Evolutionary conservation across 2,888 invertebrate genomes (phyloP).

Genomic region (Eupeodes latifasciatus): DNA sequence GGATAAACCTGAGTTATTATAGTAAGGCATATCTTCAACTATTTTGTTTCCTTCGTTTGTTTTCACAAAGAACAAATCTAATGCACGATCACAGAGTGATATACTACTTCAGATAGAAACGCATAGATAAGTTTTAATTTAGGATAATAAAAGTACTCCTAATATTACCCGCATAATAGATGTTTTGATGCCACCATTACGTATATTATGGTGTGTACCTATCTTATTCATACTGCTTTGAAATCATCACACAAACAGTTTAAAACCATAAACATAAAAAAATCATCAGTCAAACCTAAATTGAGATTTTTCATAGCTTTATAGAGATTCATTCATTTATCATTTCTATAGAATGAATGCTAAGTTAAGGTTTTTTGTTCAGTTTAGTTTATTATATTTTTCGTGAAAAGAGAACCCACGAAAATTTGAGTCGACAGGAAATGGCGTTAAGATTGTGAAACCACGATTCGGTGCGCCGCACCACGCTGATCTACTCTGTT

Average conservation of each 20-base stretch:
- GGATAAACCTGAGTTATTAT: no score
- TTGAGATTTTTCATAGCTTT: neutral
- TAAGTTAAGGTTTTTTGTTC: neutral
- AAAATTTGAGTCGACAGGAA: conserved; percentile 74
- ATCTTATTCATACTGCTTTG: neutral
- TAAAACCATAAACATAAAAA: conserved; percentile 7
- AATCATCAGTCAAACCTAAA: conserved; percentile 18
- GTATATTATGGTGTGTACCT: no score
- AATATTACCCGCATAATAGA: no score
- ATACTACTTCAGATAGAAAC: no score
- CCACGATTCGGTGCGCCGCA: conserved; percentile 57
- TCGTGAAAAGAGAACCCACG: conserved; percentile 61
- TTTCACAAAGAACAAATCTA: no score
- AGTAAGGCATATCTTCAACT: no score
- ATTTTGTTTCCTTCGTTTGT: no score
- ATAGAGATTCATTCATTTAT: conserved; percentile 59
- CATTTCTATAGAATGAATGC: conserved; percentile 55
- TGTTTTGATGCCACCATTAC: no score
- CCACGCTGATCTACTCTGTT: conserved; percentile 31
- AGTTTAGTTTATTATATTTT: conserved; percentile 4
- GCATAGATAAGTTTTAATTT: no score
- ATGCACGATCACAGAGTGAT: no score
- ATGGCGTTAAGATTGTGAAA: conserved; percentile 75
- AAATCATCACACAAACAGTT: neutral
- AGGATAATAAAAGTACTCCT: no score